These are phyloP conservation scores for Arctocebus calabarensis DNA, from an alignment of 2,797 vertebrate genomes.

Conservation along the genomic window DNA sequence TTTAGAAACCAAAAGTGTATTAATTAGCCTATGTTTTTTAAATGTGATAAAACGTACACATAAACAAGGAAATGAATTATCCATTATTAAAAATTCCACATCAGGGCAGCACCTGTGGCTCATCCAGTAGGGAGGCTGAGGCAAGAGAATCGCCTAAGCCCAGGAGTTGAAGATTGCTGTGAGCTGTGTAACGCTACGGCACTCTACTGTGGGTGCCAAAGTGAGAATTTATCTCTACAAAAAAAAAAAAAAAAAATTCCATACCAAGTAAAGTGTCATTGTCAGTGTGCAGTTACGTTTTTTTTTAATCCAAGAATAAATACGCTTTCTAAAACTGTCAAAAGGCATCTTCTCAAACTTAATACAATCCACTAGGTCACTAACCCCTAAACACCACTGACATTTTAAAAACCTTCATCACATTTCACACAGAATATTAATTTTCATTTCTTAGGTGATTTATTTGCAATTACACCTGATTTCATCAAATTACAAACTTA, in stretches of 20 bases:
- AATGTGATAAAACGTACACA: constrained; percentile 2
- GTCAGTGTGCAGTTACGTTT: not conserved
- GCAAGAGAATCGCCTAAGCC: no score
- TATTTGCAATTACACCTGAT: constrained; percentile 39
- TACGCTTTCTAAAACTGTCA: not conserved
- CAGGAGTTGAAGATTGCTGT: no score
- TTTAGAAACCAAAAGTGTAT: not conserved
- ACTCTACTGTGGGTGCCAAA: no score
- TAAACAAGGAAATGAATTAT: constrained; percentile 25
- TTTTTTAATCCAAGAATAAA: constrained; percentile 38
- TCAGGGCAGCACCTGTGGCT: no score
- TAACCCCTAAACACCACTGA: not conserved
- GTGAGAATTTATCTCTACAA: no score
- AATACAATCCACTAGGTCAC: not conserved
- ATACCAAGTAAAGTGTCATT: not conserved
- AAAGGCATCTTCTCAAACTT: not conserved
- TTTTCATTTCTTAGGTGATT: constrained; percentile 23
- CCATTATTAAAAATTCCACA: constrained; percentile 34
- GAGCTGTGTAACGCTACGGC: no score
- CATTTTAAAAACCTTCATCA: constrained; percentile 39
- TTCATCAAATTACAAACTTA: constrained; percentile 14
- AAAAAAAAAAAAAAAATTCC: no score
- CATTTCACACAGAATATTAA: not conserved
- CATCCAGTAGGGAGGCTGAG: no score
- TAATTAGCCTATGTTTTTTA: not conserved